Conservation (phyloP, 2,113 vertebrate species). For the Colaptes auratus region DNA sequence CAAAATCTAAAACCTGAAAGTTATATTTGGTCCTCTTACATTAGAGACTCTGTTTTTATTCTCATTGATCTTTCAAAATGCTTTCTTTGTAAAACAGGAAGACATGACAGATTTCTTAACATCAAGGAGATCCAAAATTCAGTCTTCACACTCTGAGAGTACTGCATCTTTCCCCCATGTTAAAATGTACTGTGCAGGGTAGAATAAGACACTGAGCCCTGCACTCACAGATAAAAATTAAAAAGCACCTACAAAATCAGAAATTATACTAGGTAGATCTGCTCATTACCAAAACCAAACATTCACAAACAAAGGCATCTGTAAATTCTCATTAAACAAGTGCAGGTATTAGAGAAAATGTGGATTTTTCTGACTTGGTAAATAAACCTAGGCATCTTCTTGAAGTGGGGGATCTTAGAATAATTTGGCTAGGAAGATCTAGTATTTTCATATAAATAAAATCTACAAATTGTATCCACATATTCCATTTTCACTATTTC, state of each 20-base stretch:
- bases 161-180: background rate
- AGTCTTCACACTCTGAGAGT: background rate
- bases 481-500: background rate
- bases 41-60: background rate
- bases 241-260: no score
- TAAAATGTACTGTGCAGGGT: background rate
- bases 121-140: slow-evolving; percentile 12
- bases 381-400: background rate
- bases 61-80: background rate
- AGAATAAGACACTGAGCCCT: background rate
- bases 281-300: background rate
- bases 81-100: background rate
- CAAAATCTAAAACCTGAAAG: background rate
- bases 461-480: background rate
- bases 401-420: background rate
- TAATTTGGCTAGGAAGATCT: background rate
- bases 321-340: background rate
- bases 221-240: background rate
- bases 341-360: background rate
- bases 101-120: background rate
- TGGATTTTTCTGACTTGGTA: background rate
- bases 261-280: background rate
- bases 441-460: background rate
- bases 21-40: background rate
- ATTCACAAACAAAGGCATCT: background rate